Evolutionary conservation across 2,888 invertebrate genomes (phyloP).

Genomic region (Cephus runcator): DNA sequence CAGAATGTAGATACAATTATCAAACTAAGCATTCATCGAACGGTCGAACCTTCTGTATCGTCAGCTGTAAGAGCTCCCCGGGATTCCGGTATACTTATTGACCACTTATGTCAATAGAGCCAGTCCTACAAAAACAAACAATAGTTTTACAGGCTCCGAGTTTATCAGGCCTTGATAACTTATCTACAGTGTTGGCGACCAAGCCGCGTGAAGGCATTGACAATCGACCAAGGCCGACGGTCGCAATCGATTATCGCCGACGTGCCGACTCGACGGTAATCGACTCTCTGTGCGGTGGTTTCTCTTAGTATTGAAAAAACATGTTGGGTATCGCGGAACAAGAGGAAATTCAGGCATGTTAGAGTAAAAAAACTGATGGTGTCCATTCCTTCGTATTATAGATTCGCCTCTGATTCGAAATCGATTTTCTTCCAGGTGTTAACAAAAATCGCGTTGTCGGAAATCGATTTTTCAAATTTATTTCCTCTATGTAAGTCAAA

Average conservation of each 20-base stretch:
- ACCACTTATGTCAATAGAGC: background rate
- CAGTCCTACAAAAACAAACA: background rate
- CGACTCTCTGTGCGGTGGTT: background rate
- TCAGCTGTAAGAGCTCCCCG: background rate
- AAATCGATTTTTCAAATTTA: background rate
- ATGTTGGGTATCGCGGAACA: background rate
- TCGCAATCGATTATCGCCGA: constrained; percentile 5
- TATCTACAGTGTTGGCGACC: constrained; percentile 9
- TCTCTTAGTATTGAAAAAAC: background rate
- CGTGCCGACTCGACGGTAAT: background rate
- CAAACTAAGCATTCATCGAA: background rate
- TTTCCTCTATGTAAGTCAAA: background rate
- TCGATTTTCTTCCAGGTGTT: background rate
- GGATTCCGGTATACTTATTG: background rate
- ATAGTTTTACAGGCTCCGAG: background rate
- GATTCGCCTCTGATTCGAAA: background rate
- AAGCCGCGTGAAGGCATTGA: constrained; percentile 21
- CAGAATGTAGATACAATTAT: background rate
- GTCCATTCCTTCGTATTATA: background rate
- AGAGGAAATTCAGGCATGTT: background rate
- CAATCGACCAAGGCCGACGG: constrained; percentile 28
- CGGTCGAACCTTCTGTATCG: background rate
- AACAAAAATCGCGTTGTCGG: background rate
- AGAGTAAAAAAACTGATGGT: background rate
- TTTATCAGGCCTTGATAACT: constrained; percentile 15